phyloP scores from a whole-genome alignment of 37 sponge, comb jelly and placozoan genomes.

The Ianthella basta region DNA sequence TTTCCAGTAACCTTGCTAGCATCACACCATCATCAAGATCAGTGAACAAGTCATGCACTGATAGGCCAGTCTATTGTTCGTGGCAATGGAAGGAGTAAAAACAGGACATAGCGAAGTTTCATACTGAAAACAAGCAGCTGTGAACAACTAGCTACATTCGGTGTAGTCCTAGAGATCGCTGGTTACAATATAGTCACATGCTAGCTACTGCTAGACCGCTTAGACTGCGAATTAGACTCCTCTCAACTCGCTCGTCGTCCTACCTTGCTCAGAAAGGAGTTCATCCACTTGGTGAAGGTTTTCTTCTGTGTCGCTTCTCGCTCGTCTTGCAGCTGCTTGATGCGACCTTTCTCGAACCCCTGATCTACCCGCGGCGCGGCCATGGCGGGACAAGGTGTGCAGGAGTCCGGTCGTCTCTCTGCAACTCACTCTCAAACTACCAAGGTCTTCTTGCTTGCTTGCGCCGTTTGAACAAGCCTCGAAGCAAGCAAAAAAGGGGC shows the following conservation, averaged over 20 bases:
- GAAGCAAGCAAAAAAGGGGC: too few species aligned
- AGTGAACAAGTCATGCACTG: conserved; percentile 77
- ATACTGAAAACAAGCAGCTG: too few species aligned
- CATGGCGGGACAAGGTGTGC: not conserved
- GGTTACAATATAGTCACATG: too few species aligned
- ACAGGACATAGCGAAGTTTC: not conserved
- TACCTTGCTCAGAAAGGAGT: conserved; percentile 85
- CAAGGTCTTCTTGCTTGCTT: not conserved
- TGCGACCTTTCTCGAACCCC: conserved; percentile 81
- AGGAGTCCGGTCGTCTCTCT: too few species aligned
- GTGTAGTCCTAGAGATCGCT: too few species aligned
- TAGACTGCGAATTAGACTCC: too few species aligned
- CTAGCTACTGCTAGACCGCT: too few species aligned
- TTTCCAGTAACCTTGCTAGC: conserved; percentile 87
- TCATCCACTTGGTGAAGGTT: conserved; percentile 99
- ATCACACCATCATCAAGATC: conserved; percentile 92
- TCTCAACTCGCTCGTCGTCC: too few species aligned
- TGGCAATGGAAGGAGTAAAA: not conserved
- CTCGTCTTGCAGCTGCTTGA: conserved; percentile 88
- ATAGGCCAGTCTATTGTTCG: conserved; percentile 58
- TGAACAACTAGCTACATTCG: too few species aligned
- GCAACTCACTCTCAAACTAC: too few species aligned
- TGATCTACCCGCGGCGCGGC: conserved; percentile 1
- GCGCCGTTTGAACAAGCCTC: too few species aligned
- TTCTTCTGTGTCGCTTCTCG: conserved; percentile 93